Conservation (phyloP, 2,888 invertebrate species). For the Mesorhabditis sp. region DNA sequence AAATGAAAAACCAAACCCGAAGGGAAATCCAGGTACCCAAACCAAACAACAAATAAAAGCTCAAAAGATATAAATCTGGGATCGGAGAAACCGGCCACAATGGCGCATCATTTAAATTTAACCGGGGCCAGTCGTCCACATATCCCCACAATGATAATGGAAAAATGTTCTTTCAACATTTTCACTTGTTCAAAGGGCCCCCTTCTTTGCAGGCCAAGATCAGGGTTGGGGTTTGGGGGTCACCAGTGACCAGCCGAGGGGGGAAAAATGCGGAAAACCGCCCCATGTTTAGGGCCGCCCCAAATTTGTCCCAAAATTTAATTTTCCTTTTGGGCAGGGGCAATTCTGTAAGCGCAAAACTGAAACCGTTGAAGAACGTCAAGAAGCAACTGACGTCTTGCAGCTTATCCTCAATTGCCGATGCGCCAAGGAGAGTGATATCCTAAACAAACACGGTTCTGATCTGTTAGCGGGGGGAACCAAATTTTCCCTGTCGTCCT, state of each 20-base stretch:
- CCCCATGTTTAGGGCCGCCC: constrained; percentile 87
- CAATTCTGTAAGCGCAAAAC: no score
- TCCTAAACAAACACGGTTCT: constrained; percentile 15
- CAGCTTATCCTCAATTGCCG: constrained; percentile 30
- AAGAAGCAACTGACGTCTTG: constrained; percentile 18
- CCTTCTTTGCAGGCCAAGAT: constrained; percentile 77
- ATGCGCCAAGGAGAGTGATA: constrained; percentile 23
- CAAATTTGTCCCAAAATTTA: no score
- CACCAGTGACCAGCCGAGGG: constrained; percentile 81
- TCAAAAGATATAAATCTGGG: no score
- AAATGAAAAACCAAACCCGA: no score
- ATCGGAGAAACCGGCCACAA: no score
- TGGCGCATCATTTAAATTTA: no score
- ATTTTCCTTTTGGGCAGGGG: no score
- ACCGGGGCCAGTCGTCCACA: background rate
- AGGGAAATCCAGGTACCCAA: no score
- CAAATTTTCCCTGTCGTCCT: no score
- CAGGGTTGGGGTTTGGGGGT: constrained; percentile 79
- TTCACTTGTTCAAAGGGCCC: background rate
- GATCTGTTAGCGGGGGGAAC: background rate
- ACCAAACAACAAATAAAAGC: no score
- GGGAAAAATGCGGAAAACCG: no score
- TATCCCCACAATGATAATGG: no score
- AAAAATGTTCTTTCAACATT: background rate
- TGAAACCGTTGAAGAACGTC: background rate